Evolutionary conservation across 2,113 vertebrate genomes (phyloP), one percentile per base, ranked within the genome.

Genomic region (Telmatochromis sp.): DNA sequence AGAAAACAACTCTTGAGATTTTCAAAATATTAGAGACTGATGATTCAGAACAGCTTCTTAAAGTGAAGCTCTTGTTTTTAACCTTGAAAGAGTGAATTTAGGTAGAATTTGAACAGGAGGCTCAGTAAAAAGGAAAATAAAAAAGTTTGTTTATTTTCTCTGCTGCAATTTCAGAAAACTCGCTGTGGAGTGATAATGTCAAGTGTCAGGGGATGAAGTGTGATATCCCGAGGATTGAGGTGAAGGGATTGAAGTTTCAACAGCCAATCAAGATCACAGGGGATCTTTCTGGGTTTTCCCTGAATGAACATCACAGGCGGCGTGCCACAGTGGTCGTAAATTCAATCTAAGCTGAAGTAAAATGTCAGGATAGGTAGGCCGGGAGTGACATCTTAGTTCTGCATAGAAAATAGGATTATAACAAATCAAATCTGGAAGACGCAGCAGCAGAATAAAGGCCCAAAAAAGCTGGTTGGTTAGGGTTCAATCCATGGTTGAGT

Each of bases 181-280:
- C 1, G 45, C 60, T 11, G 37, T 3, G 2, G 58, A 73, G 40
- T 73, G 21, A 15, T 73, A 73, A 45, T 50, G 83, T 86, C 87
- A 82, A 26, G 83, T 78, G 83, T 90, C 79, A 51, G 55, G 91
- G 83, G 88, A 87, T 73, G 54, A 78, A 86, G 85, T 71, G 73
- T 45, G 86, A 89, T 80, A 80, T 84, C 53, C 79, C 1, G n/a
- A 84, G 65, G 68, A 85, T 35, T 75, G 47, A 87, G 53, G 75
- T 57, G 51, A 65, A 78, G 68, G 51, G 42, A 55, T 40, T 26
- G 45, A 86, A 75, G 86, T 79, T 80, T 89, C 82, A 91, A 75
- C 83, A 89, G 82, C 85, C 90, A 86, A 63, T 89, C 79, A 58
- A 63, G 71, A 85, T 86, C 85, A 50, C 78, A 26, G 82, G 73